Evolutionary conservation across 2,113 vertebrate genomes (phyloP), one percentile per base, ranked within the genome.

Genomic region (Bufo gargarizans): DNA sequence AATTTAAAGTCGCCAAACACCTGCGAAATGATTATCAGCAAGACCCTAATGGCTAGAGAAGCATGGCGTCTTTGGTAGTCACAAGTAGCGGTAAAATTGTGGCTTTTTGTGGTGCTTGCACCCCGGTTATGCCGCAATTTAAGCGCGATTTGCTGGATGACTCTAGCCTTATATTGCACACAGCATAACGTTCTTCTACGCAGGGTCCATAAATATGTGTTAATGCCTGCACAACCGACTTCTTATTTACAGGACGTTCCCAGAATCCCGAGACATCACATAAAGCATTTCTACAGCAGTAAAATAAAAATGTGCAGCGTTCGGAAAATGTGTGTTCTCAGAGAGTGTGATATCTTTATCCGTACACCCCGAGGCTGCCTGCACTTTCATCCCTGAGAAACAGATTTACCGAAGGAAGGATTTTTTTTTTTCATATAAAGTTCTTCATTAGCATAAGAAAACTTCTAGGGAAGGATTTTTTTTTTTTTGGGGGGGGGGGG

Each of bases 251-350:
- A 47, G 16, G 81, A n/a, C 19, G 65, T 53, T 69, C 65, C 20
- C 61, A 67, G 19, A 83, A 83, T 50, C 13, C 61, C 47, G 43
- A n/a, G 81, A 83, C 59, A 69, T 53, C 16, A 22, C 17, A 83
- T 20, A 83, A 83, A 67, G 45, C 16, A 33, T 6, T 14, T 69
- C 20, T 69, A 50, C 81, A 50, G 61, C 49, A 49, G 61, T 67
- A 22, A 83, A 69, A 83, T 13, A 83, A 13, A 83, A 33, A 53
- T 83, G 50, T 67, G 61, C 61, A 83, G 61, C 19, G 63, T 83
- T 53, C 53, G 61, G n/a, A 61, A 83, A 69, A 14, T 19, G 17
- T 65, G 80, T 82, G 55, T 47, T 77, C 47, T 79, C 12, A 22
- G 19, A 55, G 43, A 55, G 47, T 56, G 77, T 9, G 55, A 80